Evolutionary conservation across 2,113 vertebrate species (phyloP).

Genomic region (Ivindomyrus marchei): DNA sequence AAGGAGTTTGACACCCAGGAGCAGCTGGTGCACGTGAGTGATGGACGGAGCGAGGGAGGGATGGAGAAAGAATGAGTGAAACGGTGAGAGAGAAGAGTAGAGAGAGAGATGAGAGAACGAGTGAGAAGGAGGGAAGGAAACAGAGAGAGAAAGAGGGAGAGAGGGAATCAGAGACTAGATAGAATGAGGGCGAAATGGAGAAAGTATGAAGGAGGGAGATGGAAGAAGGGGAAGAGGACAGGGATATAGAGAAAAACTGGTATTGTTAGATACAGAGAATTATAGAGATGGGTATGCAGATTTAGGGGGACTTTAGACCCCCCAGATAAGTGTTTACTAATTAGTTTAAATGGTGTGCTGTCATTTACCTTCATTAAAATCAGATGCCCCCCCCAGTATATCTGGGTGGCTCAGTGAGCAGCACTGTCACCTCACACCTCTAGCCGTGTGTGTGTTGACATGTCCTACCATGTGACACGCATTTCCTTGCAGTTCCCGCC

Average conservation of each 20-base stretch:
- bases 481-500: no score
- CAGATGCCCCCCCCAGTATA: no score
- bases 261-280: not conserved
- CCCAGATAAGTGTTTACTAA: no score
- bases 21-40: constrained; percentile 87
- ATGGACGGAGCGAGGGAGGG: not conserved
- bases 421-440: no score
- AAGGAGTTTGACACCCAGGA: constrained; percentile 96
- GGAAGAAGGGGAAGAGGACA: not conserved
- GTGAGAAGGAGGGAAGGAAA: no score
- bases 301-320: no score
- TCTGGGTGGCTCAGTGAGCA: no score
- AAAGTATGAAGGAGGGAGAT: not conserved
- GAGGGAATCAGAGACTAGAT: not conserved
- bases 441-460: no score
- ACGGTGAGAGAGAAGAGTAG: not conserved
- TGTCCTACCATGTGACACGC: no score
- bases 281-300: no score
- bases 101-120: not conserved
- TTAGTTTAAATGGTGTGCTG: no score
- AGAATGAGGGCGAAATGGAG: not conserved
- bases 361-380: no score
- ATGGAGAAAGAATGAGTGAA: not conserved
- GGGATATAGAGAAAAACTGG: not conserved
- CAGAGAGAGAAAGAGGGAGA: not conserved